These are phyloP conservation scores for Tetramorium bicarinatum DNA, from an alignment of 2,888 invertebrate species.

Conservation along the genomic window DNA sequence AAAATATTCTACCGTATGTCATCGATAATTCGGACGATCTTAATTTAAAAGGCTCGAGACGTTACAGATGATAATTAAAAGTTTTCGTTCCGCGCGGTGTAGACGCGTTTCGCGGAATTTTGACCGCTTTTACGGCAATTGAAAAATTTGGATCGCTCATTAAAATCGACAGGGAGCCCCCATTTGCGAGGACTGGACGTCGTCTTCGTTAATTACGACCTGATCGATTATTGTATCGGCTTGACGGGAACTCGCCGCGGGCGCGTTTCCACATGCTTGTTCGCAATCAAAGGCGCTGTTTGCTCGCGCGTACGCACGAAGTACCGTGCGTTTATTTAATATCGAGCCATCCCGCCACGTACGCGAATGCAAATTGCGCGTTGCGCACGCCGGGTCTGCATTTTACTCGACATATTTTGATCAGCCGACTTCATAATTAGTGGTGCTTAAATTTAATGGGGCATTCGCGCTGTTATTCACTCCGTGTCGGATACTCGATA, in stretches of 20 bases:
- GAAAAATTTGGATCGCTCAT: neutral
- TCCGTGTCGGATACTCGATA: constrained; percentile 16
- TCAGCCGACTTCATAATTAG: constrained; percentile 48
- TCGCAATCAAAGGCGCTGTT: constrained; percentile 47
- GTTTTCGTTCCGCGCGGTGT: neutral
- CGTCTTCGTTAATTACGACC: constrained; percentile 22
- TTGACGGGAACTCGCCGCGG: constrained; percentile 37
- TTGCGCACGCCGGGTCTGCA: constrained; percentile 23
- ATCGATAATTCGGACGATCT: neutral
- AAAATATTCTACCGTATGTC: neutral
- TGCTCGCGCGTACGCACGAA: constrained; percentile 25
- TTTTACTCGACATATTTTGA: constrained; percentile 59
- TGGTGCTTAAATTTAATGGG: constrained; percentile 52
- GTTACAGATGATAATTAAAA: neutral
- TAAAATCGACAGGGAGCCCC: neutral
- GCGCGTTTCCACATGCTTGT: constrained; percentile 49
- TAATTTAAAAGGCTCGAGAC: neutral
- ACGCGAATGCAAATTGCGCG: constrained; percentile 36
- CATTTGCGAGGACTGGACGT: neutral
- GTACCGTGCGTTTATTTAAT: constrained; percentile 49
- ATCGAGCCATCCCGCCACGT: constrained; percentile 19
- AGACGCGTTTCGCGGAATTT: neutral
- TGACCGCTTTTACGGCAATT: neutral
- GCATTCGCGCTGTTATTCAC: constrained; percentile 31
- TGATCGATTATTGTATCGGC: constrained; percentile 42